Conservation (phyloP, 2,888 invertebrate species). For the Blomia tropicalis region DNA sequence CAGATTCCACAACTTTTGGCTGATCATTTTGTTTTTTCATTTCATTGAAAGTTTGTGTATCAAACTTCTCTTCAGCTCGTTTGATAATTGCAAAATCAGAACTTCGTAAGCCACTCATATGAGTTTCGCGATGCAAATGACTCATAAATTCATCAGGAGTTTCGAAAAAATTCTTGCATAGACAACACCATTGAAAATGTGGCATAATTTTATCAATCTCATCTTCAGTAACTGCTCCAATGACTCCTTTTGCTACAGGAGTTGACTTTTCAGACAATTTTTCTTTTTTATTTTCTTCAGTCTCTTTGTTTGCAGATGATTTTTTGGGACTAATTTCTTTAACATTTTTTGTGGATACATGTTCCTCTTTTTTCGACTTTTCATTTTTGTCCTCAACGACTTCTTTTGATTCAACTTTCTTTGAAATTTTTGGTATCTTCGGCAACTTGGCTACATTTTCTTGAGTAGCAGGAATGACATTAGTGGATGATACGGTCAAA, state of each 20-base stretch:
- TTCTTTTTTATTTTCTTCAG: not conserved
- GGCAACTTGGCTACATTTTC: conserved; percentile 8
- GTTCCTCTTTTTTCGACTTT: not conserved
- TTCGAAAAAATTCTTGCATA: conserved; percentile 6
- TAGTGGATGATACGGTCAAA: not conserved
- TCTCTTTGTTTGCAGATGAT: not conserved
- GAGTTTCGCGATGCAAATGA: conserved; percentile 1
- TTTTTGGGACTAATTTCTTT: not conserved
- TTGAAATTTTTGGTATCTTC: conserved; percentile 1
- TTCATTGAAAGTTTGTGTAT: not conserved
- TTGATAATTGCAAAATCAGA: conserved; percentile 11
- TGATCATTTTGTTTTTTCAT: not conserved
- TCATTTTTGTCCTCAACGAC: not conserved
- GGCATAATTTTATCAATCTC: not conserved
- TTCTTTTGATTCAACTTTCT: not conserved
- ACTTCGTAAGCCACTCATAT: not conserved
- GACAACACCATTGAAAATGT: conserved; percentile 1
- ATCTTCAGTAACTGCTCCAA: not conserved
- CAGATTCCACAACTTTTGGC: not conserved
- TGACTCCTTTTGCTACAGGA: not conserved
- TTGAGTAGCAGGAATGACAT: not conserved
- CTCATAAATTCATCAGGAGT: not conserved
- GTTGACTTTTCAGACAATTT: not conserved
- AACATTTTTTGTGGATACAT: not conserved
- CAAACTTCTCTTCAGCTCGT: conserved; percentile 7